Evolutionary conservation across 2,113 vertebrate species (phyloP).

Genomic region (Tretioscincus oriximinensis): DNA sequence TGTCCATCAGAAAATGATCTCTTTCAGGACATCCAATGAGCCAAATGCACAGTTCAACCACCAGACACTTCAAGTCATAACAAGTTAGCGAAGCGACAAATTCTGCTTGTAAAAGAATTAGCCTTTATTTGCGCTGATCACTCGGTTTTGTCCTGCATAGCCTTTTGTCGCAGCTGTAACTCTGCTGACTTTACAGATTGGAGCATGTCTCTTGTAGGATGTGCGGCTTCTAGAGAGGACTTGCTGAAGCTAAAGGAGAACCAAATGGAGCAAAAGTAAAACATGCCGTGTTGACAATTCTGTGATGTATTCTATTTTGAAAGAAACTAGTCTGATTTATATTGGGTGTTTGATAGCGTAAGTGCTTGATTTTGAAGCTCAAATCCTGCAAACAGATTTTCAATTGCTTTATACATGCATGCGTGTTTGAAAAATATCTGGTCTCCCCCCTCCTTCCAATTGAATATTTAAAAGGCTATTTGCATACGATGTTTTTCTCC

Average conservation of each 20-base stretch:
- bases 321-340: not conserved
- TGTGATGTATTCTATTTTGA: not conserved
- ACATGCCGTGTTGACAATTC: constrained; percentile 21
- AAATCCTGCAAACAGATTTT: not conserved
- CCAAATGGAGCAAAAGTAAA: constrained; percentile 20
- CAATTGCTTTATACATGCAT: not conserved
- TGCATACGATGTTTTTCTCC: too few relatives aligned
- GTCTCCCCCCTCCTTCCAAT: too few relatives aligned
- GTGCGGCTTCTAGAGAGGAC: constrained; percentile 45
- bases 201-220: constrained; percentile 48
- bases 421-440: too few relatives aligned
- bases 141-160: constrained; percentile 54
- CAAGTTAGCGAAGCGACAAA: constrained; percentile 68
- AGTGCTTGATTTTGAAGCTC: not conserved
- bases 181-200: constrained; percentile 62
- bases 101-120: constrained; percentile 72
- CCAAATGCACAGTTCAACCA: constrained; percentile 63
- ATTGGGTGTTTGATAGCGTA: not conserved
- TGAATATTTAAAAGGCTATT: too few relatives aligned
- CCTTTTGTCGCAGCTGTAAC: constrained; percentile 61
- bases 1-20: constrained; percentile 55
- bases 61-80: constrained; percentile 74
- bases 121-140: constrained; percentile 67
- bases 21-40: constrained; percentile 69
- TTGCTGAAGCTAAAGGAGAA: constrained; percentile 21